Evolutionary conservation across 2,888 invertebrate genomes (phyloP).

Genomic region (Callyntrura guangdongensis): DNA sequence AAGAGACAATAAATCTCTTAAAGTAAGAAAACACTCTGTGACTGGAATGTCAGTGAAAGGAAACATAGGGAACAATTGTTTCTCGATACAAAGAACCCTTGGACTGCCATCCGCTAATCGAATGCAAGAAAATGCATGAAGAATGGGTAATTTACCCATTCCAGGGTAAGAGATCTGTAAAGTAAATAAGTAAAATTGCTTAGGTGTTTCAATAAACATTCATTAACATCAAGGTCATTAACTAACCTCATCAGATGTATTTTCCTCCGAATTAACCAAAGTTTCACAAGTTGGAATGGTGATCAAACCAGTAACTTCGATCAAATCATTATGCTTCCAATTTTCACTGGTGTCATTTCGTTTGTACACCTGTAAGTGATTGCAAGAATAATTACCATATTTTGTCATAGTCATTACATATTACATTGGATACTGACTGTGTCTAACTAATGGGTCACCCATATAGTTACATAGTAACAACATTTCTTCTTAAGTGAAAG

Average conservation of each 20-base stretch:
- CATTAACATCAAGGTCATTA: background rate
- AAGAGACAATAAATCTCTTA: conserved; percentile 30
- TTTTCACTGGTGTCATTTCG: background rate
- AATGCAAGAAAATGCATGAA: conserved; percentile 61
- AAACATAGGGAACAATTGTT: conserved; percentile 45
- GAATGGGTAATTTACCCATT: conserved; percentile 27
- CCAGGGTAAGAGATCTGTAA: background rate
- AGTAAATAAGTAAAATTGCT: background rate
- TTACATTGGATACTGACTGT: too few relatives aligned
- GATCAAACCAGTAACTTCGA: conserved; percentile 22
- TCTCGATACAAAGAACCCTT: conserved; percentile 22
- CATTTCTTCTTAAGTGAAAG: too few relatives aligned
- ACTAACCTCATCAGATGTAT: background rate
- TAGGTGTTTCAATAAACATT: background rate
- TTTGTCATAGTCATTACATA: too few relatives aligned
- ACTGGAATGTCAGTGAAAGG: background rate
- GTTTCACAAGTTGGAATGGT: background rate
- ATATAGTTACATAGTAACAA: too few relatives aligned
- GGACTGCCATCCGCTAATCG: conserved; percentile 58
- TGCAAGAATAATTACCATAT: too few relatives aligned
- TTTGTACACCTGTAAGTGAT: conserved; percentile 41
- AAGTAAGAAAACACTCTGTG: background rate
- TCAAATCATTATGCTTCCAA: conserved; percentile 8
- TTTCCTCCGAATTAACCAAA: background rate
- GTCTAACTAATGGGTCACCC: too few relatives aligned